Evolutionary conservation across 2,888 invertebrate species (phyloP), one percentile per base, ranked within the genome.

Genomic region (Standfussiana lucernea): DNA sequence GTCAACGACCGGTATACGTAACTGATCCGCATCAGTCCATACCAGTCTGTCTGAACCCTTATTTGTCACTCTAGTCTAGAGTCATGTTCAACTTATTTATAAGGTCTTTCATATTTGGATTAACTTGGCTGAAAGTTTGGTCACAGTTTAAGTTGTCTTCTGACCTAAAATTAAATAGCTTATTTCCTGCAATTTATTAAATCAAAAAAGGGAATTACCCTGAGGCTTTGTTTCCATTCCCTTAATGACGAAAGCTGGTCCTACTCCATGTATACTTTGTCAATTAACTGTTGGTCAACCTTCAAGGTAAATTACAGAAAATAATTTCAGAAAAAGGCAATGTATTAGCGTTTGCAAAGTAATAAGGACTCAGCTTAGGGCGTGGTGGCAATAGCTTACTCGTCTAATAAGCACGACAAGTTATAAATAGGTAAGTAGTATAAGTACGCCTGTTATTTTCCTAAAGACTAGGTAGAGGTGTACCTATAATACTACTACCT

Each of bases 351-450:
- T 42, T 42, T 37, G 10, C 15, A 28, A 47, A 32, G 42, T 45
- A 37, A 13, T 28, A 37, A 45, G 11, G n/a, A 56, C 28, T 18
- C 11, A 2, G 24, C n/a, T 35, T n/a, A 8, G 56, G 78, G 37
- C 37, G 35, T 32, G 45, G 11, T 18, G 32, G 15, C 21, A 15
- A 21, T 15, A 56, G 24, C 24, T 47, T n/a, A 10, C 37, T 37
- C 53, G 32, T 56, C n/a, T 18, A 21, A 47, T 77, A 45, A 77
- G 10, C 37, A 21, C 47, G 78, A 37, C 45, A 32, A 53, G 18
- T 53, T n/a, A 15, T 35, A 64, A 32, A 2, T 18, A 35, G 21
- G 35, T 24, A 47, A 28, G 28, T 56, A 28, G 56, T 56, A 15
- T 56, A 56, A 15, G 56, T 15, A 7, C 56, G 6, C 13, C 1